Base-by-base conservation (phyloP, 2,113 vertebrate genomes). In the Chitala chitala region DNA sequence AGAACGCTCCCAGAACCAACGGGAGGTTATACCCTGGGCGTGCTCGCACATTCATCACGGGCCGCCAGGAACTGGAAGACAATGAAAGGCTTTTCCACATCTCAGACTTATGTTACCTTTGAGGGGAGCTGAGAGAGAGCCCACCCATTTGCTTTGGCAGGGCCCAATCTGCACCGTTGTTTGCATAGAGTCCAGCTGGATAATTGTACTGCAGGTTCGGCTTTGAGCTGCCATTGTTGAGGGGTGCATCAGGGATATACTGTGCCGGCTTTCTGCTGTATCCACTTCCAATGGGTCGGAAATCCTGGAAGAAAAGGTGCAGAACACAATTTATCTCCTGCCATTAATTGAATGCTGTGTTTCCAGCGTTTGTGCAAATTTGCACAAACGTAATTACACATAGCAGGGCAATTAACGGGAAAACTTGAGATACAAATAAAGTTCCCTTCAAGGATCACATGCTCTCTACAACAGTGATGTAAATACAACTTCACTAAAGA, bases 81-180 rank as follows among this genome's bases (percentile, higher is more conserved):
- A 83, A 76, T 73, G 80, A 82, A 84, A 79, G 59, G 10, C 64
- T 86, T 82, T 81, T 81, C 79, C 78, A 79, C 77, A 38, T 31
- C 13, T 13, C 12, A 29, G 46, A 33, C 82, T 78, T 22, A 0
- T 29, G 76, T 8, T 85, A 98, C 96, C 95, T 95, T 75, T 91
- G 88, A 33, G 90, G 80, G 73, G 93, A 80, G 55, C 90, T 75
- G 76, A 98, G 86, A 70, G 89, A 92, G 72, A 98, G 92, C 42
- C 87, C 78, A 0, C 90, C 88, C 91, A 98, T 91, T 83, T 96
- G 94, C 81, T 84, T 85, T 0, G 91, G 89, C 51, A 98, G 86
- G 8, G 75, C 80, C 1, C 84, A 20, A 61, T 96, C 93, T 0
- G 82, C 84, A 20, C 91, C 89, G 84, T 94, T 93, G 0, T 87